Evolutionary conservation across 2,888 invertebrate genomes (phyloP), one percentile per base, ranked within the genome.

Genomic region (Epirrhoe alternata): DNA sequence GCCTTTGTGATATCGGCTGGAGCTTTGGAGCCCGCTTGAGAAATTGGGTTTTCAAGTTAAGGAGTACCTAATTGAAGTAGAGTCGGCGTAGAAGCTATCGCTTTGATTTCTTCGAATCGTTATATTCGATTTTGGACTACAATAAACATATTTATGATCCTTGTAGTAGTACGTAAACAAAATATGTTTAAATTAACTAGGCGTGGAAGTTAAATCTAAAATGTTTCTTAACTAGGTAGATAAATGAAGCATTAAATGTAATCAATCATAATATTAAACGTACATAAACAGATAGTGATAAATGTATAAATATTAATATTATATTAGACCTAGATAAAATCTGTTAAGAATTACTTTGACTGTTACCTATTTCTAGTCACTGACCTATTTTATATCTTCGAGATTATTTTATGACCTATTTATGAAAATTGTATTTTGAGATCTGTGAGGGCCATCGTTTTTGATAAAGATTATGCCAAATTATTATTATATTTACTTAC

Each of bases 401-500:
- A 82, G 79, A 62, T 86, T 83, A 83, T 84, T 86, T 86, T 88
- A 76, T 79, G 79, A 78, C 77, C 70, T 67, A 76, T 82, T 84
- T 82, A 77, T 81, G 75, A 76, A 77, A 74, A 74, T 78, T 81
- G 80, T 84, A 86, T 86, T 85, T 86, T 83, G 79, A 80, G 79
- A 78, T 83, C 73, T 77, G 60, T 65, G 81, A 73, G 81, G 84
- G 83, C 82, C 84, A 86, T 81, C 77, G 76, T 76, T 86, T 86
- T 88, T 86, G 78, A 85, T 84, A 85, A 75, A 76, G 76, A 81
- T 77, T 81, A 83, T 86, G 87, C 87, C 86, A 87, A 88, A 87
- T 86, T 85, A 85, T 82, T 77, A 77, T 77, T 77, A 74, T 71
- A 74, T 72, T 77, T 77, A 74, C 68, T 51, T 76, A 71, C 47